Percentiles rank a stretch among this genome's conserved stretches.
These are phyloP conservation scores for Cheilinus undulatus DNA, from an alignment of 2,113 vertebrate genomes.

Conservation along the genomic window DNA sequence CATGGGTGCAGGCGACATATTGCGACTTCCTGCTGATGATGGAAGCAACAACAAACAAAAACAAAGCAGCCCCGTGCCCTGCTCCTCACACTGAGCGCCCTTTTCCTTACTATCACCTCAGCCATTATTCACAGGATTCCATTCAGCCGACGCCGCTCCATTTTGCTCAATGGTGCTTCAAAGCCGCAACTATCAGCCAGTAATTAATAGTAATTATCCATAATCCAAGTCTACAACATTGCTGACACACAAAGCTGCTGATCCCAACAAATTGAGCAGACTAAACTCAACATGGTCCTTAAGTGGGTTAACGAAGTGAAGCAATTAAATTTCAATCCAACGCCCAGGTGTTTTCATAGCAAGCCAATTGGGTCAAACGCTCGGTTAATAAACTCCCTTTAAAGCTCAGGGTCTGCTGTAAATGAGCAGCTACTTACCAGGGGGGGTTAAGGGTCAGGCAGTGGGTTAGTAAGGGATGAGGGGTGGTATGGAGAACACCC, in stretches of 20 bases:
- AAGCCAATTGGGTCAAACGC: slow-evolving; percentile 72
- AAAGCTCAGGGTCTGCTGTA: slow-evolving; percentile 34
- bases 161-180: slow-evolving; percentile 46
- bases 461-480: background rate
- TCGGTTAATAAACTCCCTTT: slow-evolving; percentile 57
- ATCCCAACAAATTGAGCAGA: slow-evolving; percentile 73
- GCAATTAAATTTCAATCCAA: slow-evolving; percentile 81
- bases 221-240: slow-evolving; percentile 68
- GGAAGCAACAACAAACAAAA: slow-evolving; percentile 38
- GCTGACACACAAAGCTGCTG: slow-evolving; percentile 66
- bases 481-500: slow-evolving; percentile 8
- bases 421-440: slow-evolving; percentile 40
- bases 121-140: background rate
- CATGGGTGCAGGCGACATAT: slow-evolving; percentile 35
- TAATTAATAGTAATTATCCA: slow-evolving; percentile 82
- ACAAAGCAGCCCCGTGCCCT: slow-evolving; percentile 14
- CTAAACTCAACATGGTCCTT: slow-evolving; percentile 70
- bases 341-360: slow-evolving; percentile 77
- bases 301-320: slow-evolving; percentile 79
- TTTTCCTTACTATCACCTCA: slow-evolving; percentile 1
- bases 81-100: slow-evolving; percentile 6
- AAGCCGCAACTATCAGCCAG: slow-evolving; percentile 67
- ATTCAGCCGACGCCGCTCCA: slow-evolving; percentile 20
- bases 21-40: slow-evolving; percentile 40
- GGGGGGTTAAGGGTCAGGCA: slow-evolving; percentile 13